Conservation (phyloP, 2,888 invertebrate genomes). For the Nomada goodeniana region DNA sequence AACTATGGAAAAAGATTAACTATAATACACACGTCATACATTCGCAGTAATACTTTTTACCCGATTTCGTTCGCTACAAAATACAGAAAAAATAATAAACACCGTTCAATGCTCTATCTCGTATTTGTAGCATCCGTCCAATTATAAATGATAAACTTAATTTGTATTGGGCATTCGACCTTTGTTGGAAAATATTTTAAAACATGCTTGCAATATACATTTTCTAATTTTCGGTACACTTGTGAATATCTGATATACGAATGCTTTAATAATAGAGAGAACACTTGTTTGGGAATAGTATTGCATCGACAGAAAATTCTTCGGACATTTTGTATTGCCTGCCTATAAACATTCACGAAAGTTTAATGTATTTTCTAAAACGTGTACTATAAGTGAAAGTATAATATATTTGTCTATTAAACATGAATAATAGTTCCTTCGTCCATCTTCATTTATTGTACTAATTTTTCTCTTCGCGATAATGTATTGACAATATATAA, state of each 20-base stretch:
- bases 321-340: conserved; percentile 49
- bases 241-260: conserved; percentile 25
- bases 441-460: neutral
- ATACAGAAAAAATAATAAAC: neutral
- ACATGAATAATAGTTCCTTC: conserved; percentile 44
- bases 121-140: conserved; percentile 2
- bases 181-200: conserved; percentile 9
- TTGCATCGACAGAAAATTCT: conserved; percentile 32
- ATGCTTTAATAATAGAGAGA: conserved; percentile 45
- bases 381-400: conserved; percentile 79
- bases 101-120: neutral
- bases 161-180: conserved; percentile 1
- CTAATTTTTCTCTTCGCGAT: neutral
- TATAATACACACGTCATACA: conserved; percentile 39
- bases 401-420: conserved; percentile 81
- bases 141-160: conserved; percentile 2
- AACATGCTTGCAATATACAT: neutral
- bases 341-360: conserved; percentile 31
- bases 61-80: conserved; percentile 22
- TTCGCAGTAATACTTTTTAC: conserved; percentile 42
- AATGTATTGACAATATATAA: neutral
- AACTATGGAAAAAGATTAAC: conserved; percentile 51
- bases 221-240: conserved; percentile 8
- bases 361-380: conserved; percentile 74
- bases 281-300: conserved; percentile 19